Evolutionary conservation across 2,888 invertebrate genomes (phyloP).

Genomic region (Antheraea yamamai): DNA sequence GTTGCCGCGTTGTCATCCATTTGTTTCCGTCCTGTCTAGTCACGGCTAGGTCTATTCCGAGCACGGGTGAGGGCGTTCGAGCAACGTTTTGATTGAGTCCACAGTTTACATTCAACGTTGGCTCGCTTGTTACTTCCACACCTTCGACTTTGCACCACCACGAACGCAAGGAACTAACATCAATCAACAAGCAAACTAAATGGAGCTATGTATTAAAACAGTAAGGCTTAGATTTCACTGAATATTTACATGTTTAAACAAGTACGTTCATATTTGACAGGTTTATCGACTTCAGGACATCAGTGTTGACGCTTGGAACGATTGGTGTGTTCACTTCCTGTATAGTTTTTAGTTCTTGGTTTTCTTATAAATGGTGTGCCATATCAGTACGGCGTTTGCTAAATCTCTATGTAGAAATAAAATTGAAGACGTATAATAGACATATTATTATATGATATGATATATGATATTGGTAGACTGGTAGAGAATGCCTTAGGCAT

Average conservation of each 20-base stretch:
- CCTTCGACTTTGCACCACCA: conserved; percentile 34
- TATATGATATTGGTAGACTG: too few species aligned
- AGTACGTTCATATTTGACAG: conserved; percentile 46
- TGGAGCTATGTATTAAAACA: background rate
- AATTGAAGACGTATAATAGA: too few species aligned
- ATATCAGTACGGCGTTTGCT: background rate
- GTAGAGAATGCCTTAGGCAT: too few species aligned
- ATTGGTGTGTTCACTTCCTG: background rate
- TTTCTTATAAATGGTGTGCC: background rate
- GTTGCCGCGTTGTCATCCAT: background rate
- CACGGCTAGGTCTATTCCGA: conserved; percentile 5
- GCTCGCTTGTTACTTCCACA: conserved; percentile 48
- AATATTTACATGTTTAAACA: conserved; percentile 37
- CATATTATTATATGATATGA: too few species aligned
- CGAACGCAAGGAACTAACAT: conserved; percentile 24
- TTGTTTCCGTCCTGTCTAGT: background rate
- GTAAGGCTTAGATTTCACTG: conserved; percentile 17
- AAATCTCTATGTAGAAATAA: background rate
- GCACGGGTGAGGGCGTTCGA: conserved; percentile 27
- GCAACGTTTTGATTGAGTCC: conserved; percentile 55
- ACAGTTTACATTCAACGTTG: conserved; percentile 58
- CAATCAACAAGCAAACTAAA: conserved; percentile 16
- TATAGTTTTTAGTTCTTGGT: background rate
- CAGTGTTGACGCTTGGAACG: conserved; percentile 4
- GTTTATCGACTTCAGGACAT: conserved; percentile 39